phyloP scores from a whole-genome alignment of 2,888 invertebrate species.

The Temnothorax rugatulus region DNA sequence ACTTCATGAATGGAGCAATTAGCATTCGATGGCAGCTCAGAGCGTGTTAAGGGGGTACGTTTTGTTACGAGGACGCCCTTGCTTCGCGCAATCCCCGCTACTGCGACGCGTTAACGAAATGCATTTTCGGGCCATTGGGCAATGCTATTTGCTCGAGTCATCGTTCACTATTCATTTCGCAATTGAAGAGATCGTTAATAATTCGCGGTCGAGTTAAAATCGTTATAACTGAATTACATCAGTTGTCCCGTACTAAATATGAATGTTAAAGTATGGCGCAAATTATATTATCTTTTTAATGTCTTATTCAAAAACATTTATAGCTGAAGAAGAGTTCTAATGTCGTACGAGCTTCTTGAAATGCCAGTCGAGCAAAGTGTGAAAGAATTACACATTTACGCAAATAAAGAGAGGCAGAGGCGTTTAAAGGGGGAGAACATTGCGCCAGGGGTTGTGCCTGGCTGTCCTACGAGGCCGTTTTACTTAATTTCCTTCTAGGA shows the following conservation, averaged over 20 bases:
- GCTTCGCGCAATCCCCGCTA: slow-evolving; percentile 5
- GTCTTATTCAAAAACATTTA: not conserved
- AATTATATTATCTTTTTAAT: not conserved
- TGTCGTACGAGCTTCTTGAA: not conserved
- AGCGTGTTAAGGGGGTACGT: slow-evolving; percentile 64
- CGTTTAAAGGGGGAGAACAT: slow-evolving; percentile 35
- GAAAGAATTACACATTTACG: slow-evolving; percentile 48
- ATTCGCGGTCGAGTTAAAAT: not conserved
- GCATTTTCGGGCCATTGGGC: not conserved
- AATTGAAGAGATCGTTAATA: slow-evolving; percentile 9
- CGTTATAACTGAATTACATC: not conserved
- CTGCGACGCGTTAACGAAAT: slow-evolving; percentile 5
- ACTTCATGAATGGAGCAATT: slow-evolving; percentile 74
- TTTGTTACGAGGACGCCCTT: slow-evolving; percentile 57
- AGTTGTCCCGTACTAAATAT: not conserved
- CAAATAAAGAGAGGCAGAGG: slow-evolving; percentile 35
- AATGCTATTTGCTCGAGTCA: slow-evolving; percentile 18
- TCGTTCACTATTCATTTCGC: slow-evolving; percentile 16
- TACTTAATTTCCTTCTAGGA: slow-evolving; percentile 82
- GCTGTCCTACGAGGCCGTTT: slow-evolving; percentile 67
- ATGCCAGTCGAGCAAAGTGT: slow-evolving; percentile 14
- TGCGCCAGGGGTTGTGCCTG: slow-evolving; percentile 50
- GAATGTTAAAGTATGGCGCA: not conserved
- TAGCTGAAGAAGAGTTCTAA: not conserved
- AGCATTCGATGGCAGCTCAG: slow-evolving; percentile 70